phyloP scores from a whole-genome alignment of 2,888 invertebrate genomes.

The Alloscopus bannaensis region DNA sequence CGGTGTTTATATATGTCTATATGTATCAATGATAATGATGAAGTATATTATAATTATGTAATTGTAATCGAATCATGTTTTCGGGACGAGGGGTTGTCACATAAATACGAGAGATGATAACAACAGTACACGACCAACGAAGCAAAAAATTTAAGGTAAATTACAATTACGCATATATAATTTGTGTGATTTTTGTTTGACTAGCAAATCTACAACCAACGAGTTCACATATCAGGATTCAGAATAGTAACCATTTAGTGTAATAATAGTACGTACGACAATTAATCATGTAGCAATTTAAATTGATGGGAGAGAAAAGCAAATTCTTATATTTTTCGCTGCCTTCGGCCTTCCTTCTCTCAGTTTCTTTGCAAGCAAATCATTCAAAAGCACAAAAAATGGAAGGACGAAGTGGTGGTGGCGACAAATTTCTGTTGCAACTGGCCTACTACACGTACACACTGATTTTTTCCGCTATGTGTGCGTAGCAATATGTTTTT shows the following conservation, averaged over 20 bases:
- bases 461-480: too few relatives aligned
- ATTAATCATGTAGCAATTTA: not conserved
- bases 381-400: not conserved
- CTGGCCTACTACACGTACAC: too few relatives aligned
- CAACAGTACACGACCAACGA: constrained; percentile 1
- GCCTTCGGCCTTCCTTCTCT: constrained; percentile 2
- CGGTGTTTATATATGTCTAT: too few relatives aligned
- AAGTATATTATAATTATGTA: not conserved
- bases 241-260: not conserved
- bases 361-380: not conserved
- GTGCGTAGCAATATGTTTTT: too few relatives aligned
- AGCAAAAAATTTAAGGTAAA: too few relatives aligned
- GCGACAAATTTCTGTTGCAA: too few relatives aligned
- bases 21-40: constrained; percentile 10
- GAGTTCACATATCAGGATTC: too few relatives aligned
- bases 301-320: not conserved
- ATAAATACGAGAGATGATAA: not conserved
- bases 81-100: not conserved
- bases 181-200: not conserved
- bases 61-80: constrained; percentile 8
- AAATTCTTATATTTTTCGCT: not conserved
- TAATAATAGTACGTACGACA: not conserved
- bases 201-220: constrained; percentile 23
- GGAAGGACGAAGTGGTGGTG: too few relatives aligned
- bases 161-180: not conserved